Percentiles rank a stretch among this genome's conserved stretches.
Conservation (phyloP, 2,113 vertebrate species). For the Irena cyanogastra region DNA sequence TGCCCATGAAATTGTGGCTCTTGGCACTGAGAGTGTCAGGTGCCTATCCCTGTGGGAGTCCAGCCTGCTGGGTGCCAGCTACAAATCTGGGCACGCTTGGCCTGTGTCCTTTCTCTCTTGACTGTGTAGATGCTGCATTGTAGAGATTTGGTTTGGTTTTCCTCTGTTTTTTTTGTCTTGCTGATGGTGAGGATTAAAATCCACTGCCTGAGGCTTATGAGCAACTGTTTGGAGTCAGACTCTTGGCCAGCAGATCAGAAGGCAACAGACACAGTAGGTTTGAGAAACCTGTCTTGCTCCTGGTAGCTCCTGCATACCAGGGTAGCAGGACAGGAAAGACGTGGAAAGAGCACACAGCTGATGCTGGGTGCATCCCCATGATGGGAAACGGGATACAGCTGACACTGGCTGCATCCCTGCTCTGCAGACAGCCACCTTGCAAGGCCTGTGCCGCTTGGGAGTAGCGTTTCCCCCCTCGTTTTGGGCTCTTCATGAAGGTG, state of each 20-base stretch:
- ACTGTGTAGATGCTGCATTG: background rate
- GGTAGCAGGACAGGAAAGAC: no score
- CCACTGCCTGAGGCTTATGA: background rate
- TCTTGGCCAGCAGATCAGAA: background rate
- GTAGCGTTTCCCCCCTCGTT: background rate
- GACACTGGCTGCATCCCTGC: background rate
- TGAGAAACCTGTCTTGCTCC: background rate
- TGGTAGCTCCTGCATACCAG: background rate
- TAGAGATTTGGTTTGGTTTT: background rate
- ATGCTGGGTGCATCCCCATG: accelerated
- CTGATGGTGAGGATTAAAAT: background rate
- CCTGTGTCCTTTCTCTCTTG: background rate
- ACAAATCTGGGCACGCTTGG: accelerated
- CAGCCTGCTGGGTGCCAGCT: background rate
- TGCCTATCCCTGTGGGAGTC: accelerated
- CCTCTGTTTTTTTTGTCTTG: background rate
- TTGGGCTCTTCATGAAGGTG: background rate
- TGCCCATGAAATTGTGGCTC: accelerated
- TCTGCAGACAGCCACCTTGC: background rate
- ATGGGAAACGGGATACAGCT: background rate
- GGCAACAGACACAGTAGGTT: background rate
- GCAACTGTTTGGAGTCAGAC: background rate
- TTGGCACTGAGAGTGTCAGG: background rate
- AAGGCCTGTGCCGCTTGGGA: background rate
- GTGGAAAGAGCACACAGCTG: background rate